Base-by-base conservation (phyloP, 2,797 vertebrate genomes). In the Peromyscus eremicus region DNA sequence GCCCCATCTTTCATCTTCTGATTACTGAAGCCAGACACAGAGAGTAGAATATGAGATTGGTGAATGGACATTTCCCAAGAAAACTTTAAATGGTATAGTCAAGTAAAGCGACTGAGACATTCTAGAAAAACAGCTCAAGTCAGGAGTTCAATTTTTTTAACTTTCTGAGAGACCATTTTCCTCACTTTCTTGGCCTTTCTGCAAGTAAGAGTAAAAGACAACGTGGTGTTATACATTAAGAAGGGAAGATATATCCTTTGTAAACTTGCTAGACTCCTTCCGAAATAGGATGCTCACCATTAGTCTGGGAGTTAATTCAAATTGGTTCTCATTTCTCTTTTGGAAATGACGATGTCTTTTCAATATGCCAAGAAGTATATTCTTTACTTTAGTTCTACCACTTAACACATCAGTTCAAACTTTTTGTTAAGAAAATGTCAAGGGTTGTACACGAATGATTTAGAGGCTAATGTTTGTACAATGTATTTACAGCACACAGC, bases 301-400 rank as follows among this genome's bases (percentile, higher is more conserved):
- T 66, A 89, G 55, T 7, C 64, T 1, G 21, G 37, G 25, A 70
- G 11, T 92, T 94, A 60, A 32, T 49, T 4, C 46, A 40, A 90
- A 62, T 52, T 88, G 46, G 32, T 4, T 88, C 46, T 89, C 19
- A 34, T 88, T 27, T 12, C 40, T 94, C 6, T 49, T 92, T 86
- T 75, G 5, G 57, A 87, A 93, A 49, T 62, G 68, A 49, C 88
- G 62, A 43, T 85, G 92, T 91, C 60, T 84, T 92, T 76, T 92
- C 49, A 89, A 60, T 62, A 92, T 46, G 55, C 2, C 21, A 34
- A 73, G 29, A 37, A 37, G 1, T 19, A 5, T 68, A 64, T 86
- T 92, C 85, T 95, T n/a, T 94, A 84, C 29, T 60, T 88, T 77
- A 76, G 8, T 19, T 73, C 0, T 34, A 60, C 52, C 5, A 83